These are phyloP conservation scores for Pomatorhinus ruficollis DNA, from an alignment of 2,113 vertebrate species.

Conservation along the genomic window DNA sequence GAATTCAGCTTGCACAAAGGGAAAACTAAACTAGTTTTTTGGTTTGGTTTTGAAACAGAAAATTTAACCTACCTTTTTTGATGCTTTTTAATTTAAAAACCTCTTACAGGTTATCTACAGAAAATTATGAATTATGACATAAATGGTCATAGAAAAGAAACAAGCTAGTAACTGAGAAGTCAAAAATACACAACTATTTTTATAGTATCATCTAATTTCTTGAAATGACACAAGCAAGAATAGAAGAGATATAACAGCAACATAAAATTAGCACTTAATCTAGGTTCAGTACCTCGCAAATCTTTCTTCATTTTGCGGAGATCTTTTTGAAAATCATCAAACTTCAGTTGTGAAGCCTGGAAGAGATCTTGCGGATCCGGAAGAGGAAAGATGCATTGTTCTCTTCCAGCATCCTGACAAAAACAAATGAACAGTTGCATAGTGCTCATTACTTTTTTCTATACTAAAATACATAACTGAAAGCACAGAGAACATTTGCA, in stretches of 20 bases:
- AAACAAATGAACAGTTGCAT: constrained; percentile 15
- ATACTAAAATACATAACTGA: background rate
- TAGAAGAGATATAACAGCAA: background rate
- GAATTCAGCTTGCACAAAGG: background rate
- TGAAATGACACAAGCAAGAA: background rate
- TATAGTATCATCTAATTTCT: background rate
- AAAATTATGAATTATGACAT: background rate
- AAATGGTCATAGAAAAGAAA: background rate
- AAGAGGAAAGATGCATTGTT: constrained; percentile 89
- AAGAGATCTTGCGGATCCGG: constrained; percentile 98
- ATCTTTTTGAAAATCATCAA: constrained; percentile 97
- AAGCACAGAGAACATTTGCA: background rate
- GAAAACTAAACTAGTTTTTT: background rate
- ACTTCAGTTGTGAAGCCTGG: constrained; percentile 94
- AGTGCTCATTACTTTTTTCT: background rate
- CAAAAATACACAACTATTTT: background rate
- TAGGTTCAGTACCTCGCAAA: constrained; percentile 80
- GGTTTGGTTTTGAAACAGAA: background rate
- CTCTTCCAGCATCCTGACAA: constrained; percentile 88
- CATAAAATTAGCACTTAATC: background rate
- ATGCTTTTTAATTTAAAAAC: background rate
- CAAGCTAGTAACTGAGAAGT: background rate
- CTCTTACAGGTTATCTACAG: background rate
- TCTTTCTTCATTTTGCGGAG: constrained; percentile 90
- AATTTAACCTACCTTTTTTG: background rate